Evolutionary conservation across 2,888 invertebrate species (phyloP), one percentile per base, ranked within the genome.

Genomic region (Eilema griseolum): DNA sequence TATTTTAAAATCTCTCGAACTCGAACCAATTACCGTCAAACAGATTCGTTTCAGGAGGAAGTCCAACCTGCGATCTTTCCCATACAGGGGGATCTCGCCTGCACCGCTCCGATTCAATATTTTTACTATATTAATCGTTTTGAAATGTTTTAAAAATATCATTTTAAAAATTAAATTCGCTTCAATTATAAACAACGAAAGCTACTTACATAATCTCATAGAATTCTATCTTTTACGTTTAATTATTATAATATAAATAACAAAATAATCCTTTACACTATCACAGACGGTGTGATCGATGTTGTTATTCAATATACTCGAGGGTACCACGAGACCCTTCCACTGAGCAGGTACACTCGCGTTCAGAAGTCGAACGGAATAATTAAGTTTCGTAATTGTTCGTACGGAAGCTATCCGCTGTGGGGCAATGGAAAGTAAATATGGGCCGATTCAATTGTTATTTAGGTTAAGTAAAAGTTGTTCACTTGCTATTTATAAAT

Each of bases 261-360:
- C 66, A 63, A n/a, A n/a, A n/a, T n/a, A n/a, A 46, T 59, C n/a
- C 11, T 14, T 56, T 68, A 56, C 24, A n/a, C 23, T 31, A 66
- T 23, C 59, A 41, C 62, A 57, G 23, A 63, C 28, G n/a, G 59
- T 66, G 33, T 37, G 57, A 41, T 31, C 23, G 56, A 56, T 61
- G 61, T 67, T 67, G 37, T 67, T 68, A 65, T 71, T 68, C 67
- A 72, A 72, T 73, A 65, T 57, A 28, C 61, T 65, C 31, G n/a
- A 70, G 59, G 61, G 57, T 56, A 62, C 31, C 57, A 12, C 46
- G 28, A 60, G 56, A 62, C 70, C 69, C 65, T 72, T 70, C 52
- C 56, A 60, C 65, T 28, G 33, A 41, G n/a, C 14, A 23, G n/a
- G 67, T 70, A 69, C 69, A 67, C 20, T 68, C 62, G 41, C 23